Conservation (phyloP, 23 tunicate species). For the Halocynthia aurantium region DNA sequence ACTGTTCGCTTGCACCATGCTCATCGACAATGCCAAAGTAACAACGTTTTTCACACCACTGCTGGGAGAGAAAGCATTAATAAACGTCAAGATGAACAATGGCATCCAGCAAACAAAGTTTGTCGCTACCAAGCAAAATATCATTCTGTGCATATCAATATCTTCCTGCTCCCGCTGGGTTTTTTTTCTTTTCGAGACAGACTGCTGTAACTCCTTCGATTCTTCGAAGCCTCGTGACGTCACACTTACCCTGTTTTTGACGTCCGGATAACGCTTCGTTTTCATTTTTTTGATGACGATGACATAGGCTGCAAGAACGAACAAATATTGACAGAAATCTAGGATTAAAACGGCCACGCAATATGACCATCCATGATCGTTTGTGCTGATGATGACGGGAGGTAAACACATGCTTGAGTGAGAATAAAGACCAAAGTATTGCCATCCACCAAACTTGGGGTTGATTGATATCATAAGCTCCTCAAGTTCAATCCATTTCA, state of each 20-base stretch:
- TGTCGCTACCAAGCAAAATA: not conserved
- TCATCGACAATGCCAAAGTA: not conserved
- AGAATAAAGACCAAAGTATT: conserved; percentile 7
- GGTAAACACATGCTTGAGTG: conserved; percentile 6
- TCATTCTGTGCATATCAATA: not conserved
- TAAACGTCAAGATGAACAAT: not conserved
- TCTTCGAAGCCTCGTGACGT: not conserved
- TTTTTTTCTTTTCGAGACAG: not conserved
- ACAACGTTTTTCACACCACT: not conserved
- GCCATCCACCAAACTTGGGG: not conserved
- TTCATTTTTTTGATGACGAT: not conserved
- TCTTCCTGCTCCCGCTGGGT: not conserved
- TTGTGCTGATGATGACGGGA: not conserved
- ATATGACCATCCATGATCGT: conserved; percentile 5
- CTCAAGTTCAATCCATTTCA: conserved; percentile 3
- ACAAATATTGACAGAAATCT: not conserved
- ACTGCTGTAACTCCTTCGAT: not conserved
- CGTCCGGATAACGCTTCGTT: not conserved
- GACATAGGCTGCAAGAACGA: not conserved
- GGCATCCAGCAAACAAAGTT: not conserved
- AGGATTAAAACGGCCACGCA: not conserved
- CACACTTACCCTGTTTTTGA: not conserved
- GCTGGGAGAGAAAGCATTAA: not conserved
- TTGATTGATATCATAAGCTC: not conserved
- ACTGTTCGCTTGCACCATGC: not conserved